Base-by-base conservation (phyloP, 2,888 invertebrate genomes). In the Tachystola acroxantha region DNA sequence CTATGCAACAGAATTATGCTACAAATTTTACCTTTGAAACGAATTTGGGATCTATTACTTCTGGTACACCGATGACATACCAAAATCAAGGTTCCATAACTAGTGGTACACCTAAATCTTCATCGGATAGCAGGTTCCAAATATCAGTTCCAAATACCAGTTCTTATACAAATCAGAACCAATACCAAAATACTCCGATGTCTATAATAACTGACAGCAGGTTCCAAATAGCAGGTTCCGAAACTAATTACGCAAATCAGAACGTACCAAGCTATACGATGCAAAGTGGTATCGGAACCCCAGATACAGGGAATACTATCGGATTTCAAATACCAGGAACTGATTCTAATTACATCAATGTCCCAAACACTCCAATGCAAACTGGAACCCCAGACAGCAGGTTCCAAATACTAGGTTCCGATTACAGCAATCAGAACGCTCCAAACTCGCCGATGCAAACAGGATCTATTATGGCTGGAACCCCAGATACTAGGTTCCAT, bases 51-150 rank as follows among this genome's bases (percentile, higher is more conserved):
- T n/a, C 56, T 0, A 57, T 59, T 9, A 49, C 42, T 27, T 46
- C 55, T 2, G 61, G 60, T 0, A 54, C 53, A 0, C 52, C 58
- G 0, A 51, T 48, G 19, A n/a, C 7, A 7, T 4, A 16, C 16
- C 16, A 16, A 16, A 16, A 16, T 16, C 36, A 16, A 10, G 25
- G 19, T 1, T 64, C 68, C 0, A 63, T 65, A 6, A 50, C 52
- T 2, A 43, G 52, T 25, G 63, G 59, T 1, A 58, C 58, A 1
- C 53, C 57, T 9, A 10, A 33, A 4, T 16, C 16, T 4, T 3
- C 6, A 19, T 34, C 65, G 22, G 30, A 30, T 25, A 27, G 14
- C 16, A 34, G 26, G 0, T 34, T 58, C n/a, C 56, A 50, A 25
- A 44, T 45, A 29, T 44, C 59, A 50, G 55, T 3, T 16, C 11